Conservation (phyloP, 2,888 invertebrate species). For the Pteria penguin region DNA sequence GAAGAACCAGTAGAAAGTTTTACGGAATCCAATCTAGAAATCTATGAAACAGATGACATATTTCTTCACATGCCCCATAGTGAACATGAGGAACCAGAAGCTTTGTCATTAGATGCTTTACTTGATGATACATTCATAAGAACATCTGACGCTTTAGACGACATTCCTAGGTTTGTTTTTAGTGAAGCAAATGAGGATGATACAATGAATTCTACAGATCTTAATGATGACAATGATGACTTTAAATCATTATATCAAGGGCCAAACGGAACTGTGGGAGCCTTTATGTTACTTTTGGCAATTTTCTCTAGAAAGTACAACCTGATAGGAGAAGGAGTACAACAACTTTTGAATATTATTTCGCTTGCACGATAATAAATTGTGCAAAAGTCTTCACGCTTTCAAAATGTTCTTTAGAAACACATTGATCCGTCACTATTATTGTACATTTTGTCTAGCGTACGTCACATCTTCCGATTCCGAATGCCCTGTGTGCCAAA, state of each 20-base stretch:
- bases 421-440: constrained; percentile 13
- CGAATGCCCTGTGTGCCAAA: background rate
- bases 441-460: constrained; percentile 21
- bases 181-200: background rate
- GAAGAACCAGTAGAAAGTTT: too few relatives aligned
- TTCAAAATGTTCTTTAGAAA: constrained; percentile 17
- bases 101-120: background rate
- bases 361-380: constrained; percentile 7
- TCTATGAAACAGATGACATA: too few relatives aligned
- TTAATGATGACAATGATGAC: background rate
- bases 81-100: background rate
- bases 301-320: constrained; percentile 11
- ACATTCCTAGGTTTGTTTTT: background rate
- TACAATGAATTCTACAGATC: background rate
- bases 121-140: constrained; percentile 15
- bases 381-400: constrained; percentile 13
- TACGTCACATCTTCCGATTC: background rate
- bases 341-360: constrained; percentile 17
- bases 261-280: constrained; percentile 6
- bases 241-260: constrained; percentile 8
- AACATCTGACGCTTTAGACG: background rate
- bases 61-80: too few relatives aligned
- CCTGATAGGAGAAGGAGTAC: constrained; percentile 13
- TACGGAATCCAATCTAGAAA: too few relatives aligned
- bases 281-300: constrained; percentile 21